A percentile compares a stretch with the other conserved stretches of the same genome.
Evolutionary conservation across 2,888 invertebrate species (phyloP).

Genomic region (Zygothrica quintamaculata): DNA sequence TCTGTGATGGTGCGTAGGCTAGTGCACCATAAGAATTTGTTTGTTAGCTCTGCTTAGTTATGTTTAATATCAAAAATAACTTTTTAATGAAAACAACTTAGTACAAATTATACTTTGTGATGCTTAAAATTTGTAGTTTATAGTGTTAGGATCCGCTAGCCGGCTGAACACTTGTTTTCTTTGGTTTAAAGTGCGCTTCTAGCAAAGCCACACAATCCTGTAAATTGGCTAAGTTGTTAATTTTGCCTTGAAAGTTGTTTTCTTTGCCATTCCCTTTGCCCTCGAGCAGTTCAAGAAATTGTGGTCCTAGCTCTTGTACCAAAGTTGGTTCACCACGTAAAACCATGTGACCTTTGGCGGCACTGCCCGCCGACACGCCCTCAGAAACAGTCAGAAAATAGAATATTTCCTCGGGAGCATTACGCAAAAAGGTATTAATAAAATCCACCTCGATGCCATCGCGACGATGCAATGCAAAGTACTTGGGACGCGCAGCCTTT

Average conservation of each 20-base stretch:
- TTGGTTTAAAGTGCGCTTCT: slow-evolving; percentile 86
- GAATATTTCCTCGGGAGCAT: slow-evolving; percentile 86
- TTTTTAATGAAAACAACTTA: slow-evolving; percentile 32
- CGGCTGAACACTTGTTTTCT: slow-evolving; percentile 28
- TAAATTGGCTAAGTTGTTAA: slow-evolving; percentile 88
- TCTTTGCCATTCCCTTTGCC: slow-evolving; percentile 92
- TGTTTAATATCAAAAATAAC: slow-evolving; percentile 45
- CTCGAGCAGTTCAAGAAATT: slow-evolving; percentile 88
- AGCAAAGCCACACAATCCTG: slow-evolving; percentile 88
- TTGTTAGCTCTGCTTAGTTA: slow-evolving; percentile 36
- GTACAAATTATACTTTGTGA: slow-evolving; percentile 36
- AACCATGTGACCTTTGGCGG: slow-evolving; percentile 86
- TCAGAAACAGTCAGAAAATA: slow-evolving; percentile 90
- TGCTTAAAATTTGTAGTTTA: neutral
- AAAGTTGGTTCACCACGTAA: slow-evolving; percentile 84
- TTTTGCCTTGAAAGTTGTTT: slow-evolving; percentile 91
- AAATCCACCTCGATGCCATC: slow-evolving; percentile 91
- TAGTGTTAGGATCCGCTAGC: slow-evolving; percentile 26
- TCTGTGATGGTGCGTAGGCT: slow-evolving; percentile 57
- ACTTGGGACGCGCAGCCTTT: slow-evolving; percentile 86
- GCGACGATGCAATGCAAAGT: slow-evolving; percentile 87
- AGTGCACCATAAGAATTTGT: neutral
- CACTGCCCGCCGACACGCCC: slow-evolving; percentile 83
- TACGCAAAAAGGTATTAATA: slow-evolving; percentile 88
- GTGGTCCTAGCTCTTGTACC: slow-evolving; percentile 82